phyloP scores from a whole-genome alignment of 2,113 vertebrate genomes.

The Psammodynastes pulverulentus region DNA sequence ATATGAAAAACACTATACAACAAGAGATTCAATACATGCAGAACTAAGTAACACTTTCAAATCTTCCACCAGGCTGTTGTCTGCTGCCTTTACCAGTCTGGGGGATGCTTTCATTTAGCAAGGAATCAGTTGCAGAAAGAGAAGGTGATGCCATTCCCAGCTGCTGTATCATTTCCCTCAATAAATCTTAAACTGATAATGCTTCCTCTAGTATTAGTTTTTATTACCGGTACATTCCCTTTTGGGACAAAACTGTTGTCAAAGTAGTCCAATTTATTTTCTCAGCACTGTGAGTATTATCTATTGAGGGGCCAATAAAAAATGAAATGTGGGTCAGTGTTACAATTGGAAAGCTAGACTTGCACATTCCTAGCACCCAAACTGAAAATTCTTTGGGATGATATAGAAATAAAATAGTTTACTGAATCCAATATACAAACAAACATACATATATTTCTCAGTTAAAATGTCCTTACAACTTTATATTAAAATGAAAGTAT shows the following conservation, averaged over 20 bases:
- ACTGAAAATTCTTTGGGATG: slow-evolving; percentile 25
- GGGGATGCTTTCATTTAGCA: slow-evolving; percentile 67
- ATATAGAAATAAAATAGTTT: slow-evolving; percentile 48
- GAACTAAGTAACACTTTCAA: slow-evolving; percentile 60
- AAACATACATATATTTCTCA: neutral
- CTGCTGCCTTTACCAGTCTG: slow-evolving; percentile 61
- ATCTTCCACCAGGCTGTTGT: slow-evolving; percentile 56
- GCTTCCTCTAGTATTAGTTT: slow-evolving; percentile 67
- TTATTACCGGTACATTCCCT: slow-evolving; percentile 66
- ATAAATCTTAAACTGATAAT: slow-evolving; percentile 77
- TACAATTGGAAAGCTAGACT: slow-evolving; percentile 34
- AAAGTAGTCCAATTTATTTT: slow-evolving; percentile 60
- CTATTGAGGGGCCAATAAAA: slow-evolving; percentile 55
- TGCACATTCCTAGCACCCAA: slow-evolving; percentile 10
- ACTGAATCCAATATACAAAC: slow-evolving; percentile 34
- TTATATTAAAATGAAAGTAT: slow-evolving; percentile 15
- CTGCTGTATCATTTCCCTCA: slow-evolving; percentile 77
- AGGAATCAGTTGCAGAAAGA: slow-evolving; percentile 61
- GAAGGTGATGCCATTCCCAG: slow-evolving; percentile 61
- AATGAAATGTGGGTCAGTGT: slow-evolving; percentile 47
- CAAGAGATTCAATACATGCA: slow-evolving; percentile 52
- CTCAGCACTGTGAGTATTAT: slow-evolving; percentile 56
- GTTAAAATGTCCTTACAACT: slow-evolving; percentile 19
- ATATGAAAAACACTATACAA: slow-evolving; percentile 60
- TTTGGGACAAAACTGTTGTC: slow-evolving; percentile 67